phyloP scores from a whole-genome alignment of 2,797 vertebrate genomes.

The Staurois parvus region DNA sequence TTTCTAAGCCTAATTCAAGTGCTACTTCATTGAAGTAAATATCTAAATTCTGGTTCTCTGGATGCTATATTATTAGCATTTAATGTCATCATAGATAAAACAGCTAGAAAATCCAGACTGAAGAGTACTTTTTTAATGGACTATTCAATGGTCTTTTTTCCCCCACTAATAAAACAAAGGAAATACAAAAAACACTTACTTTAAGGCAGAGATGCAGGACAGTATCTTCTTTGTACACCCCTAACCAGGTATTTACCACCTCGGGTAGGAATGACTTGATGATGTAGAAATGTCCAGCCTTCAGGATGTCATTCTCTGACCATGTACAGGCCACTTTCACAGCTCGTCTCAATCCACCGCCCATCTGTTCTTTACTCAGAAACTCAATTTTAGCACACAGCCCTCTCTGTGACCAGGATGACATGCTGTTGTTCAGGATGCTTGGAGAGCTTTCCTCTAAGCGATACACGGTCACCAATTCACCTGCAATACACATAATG shows the following conservation, averaged over 20 bases:
- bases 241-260: conserved; percentile 96
- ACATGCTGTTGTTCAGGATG: conserved; percentile 99
- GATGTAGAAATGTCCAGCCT: conserved; percentile 95
- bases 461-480: conserved; percentile 96
- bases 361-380: conserved; percentile 98
- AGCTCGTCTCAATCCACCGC: conserved; percentile 92
- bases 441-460: conserved; percentile 97
- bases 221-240: conserved; percentile 96
- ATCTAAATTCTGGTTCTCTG: no score
- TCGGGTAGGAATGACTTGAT: conserved; percentile 98
- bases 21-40: no score
- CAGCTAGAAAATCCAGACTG: no score
- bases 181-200: conserved; percentile 77
- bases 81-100: no score
- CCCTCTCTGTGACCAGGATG: conserved; percentile 96
- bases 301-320: conserved; percentile 96
- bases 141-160: no score
- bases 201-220: conserved; percentile 98
- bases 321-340: conserved; percentile 97
- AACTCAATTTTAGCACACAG: conserved; percentile 98
- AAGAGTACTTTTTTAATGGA: no score
- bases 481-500: conserved; percentile 75
- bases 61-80: no score
- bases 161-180: not conserved
- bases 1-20: no score